Conservation (phyloP, 2,113 vertebrate species). For the Murina feae region DNA sequence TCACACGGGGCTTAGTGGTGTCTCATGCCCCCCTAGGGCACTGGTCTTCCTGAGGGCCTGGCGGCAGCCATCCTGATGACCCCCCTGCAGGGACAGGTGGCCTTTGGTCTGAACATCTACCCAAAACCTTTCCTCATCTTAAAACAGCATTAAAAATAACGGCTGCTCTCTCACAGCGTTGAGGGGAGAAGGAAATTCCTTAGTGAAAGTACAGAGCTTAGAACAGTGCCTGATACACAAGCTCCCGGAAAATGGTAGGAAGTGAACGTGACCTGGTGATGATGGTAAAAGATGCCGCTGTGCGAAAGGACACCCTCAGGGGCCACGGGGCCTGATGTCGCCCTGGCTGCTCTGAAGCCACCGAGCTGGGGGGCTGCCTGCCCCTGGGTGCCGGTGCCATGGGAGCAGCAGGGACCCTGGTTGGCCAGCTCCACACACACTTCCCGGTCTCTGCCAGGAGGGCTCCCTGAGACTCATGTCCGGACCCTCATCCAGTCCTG, state of each 20-base stretch:
- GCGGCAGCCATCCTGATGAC: background rate
- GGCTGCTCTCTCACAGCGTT: background rate
- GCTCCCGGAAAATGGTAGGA: background rate
- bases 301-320: background rate
- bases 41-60: background rate
- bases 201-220: background rate
- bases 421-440: background rate
- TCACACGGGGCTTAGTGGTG: background rate
- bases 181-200: background rate
- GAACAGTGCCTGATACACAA: background rate
- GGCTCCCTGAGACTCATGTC: background rate
- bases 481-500: background rate
- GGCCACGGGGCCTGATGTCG: background rate
- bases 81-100: accelerated
- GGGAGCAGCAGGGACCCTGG: background rate
- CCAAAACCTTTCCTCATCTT: background rate
- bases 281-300: background rate
- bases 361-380: background rate
- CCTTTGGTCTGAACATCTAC: background rate
- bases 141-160: background rate
- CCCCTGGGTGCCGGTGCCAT: accelerated
- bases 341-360: accelerated
- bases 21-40: background rate
- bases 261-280: background rate
- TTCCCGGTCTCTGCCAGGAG: background rate